Conservation (phyloP, 2,113 vertebrate genomes). For the Paramormyrops kingsleyae region DNA sequence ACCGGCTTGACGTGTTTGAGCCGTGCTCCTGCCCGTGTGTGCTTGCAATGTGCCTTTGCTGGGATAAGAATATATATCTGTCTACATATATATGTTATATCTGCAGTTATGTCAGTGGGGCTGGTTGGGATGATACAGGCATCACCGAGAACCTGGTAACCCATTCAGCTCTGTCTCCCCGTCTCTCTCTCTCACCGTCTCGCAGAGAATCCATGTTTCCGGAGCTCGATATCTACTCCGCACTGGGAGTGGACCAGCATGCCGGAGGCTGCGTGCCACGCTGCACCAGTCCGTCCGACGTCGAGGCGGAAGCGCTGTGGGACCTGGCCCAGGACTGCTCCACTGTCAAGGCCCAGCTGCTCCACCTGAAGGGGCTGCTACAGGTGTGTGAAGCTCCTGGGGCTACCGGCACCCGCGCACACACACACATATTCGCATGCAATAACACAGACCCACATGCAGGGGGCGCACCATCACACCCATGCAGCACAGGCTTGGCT, state of each 20-base stretch:
- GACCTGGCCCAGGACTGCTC: slow-evolving; percentile 88
- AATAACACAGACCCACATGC: background rate
- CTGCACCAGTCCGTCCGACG: slow-evolving; percentile 40
- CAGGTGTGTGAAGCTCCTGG: slow-evolving; percentile 63
- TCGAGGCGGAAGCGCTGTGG: slow-evolving; percentile 69
- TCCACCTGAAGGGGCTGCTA: slow-evolving; percentile 76
- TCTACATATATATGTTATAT: background rate
- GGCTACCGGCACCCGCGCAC: background rate
- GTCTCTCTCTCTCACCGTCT: background rate
- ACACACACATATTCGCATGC: background rate
- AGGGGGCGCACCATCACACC: background rate
- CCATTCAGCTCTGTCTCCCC: background rate
- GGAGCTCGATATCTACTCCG: slow-evolving; percentile 6
- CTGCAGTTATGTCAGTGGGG: background rate
- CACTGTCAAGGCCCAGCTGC: slow-evolving; percentile 76
- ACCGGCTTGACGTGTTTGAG: background rate
- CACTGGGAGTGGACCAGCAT: slow-evolving; percentile 25
- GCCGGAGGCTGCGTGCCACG: slow-evolving; percentile 45
- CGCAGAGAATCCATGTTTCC: slow-evolving; percentile 21
- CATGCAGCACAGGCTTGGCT: background rate
- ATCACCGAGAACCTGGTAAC: background rate
- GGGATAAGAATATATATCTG: background rate
- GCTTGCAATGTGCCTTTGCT: background rate
- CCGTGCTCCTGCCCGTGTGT: background rate
- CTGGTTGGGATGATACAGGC: background rate